These are phyloP conservation scores for Cassiopea andromeda DNA, from an alignment of 30 jellyfish, hydroid and myxozoan genomes.

Conservation along the genomic window DNA sequence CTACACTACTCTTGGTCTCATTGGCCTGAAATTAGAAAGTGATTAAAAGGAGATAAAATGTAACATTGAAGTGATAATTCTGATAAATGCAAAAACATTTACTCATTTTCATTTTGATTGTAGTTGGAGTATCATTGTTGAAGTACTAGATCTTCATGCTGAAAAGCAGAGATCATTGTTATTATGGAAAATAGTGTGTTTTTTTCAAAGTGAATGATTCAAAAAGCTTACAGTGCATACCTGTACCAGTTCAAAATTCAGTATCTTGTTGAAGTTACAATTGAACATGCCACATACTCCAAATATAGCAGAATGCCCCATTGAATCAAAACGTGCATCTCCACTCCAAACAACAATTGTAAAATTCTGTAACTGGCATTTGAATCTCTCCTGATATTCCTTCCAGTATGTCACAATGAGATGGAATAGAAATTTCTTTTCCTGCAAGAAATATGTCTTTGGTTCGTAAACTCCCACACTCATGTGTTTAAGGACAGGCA, in stretches of 20 bases:
- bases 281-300: constrained; percentile 22
- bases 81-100: neutral
- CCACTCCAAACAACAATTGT: constrained; percentile 27
- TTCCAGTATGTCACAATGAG: neutral
- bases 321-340: constrained; percentile 41
- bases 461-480: neutral
- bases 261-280: neutral
- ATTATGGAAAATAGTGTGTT: neutral
- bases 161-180: neutral
- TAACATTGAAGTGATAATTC: neutral
- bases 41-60: neutral
- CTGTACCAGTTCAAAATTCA: constrained; percentile 20
- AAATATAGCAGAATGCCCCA: constrained; percentile 19
- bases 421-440: neutral
- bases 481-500: neutral
- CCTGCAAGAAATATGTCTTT: neutral
- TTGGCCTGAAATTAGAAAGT: constrained; percentile 13
- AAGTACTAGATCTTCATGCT: neutral
- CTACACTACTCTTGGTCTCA: constrained; percentile 2
- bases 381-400: neutral
- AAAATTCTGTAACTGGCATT: neutral
- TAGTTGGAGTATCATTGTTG: neutral
- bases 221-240: neutral
- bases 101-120: neutral
- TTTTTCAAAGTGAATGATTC: neutral